A percentile compares a stretch with the other conserved stretches of the same genome.
Conservation (phyloP, 2,113 vertebrate genomes). For the Rana temporaria region DNA sequence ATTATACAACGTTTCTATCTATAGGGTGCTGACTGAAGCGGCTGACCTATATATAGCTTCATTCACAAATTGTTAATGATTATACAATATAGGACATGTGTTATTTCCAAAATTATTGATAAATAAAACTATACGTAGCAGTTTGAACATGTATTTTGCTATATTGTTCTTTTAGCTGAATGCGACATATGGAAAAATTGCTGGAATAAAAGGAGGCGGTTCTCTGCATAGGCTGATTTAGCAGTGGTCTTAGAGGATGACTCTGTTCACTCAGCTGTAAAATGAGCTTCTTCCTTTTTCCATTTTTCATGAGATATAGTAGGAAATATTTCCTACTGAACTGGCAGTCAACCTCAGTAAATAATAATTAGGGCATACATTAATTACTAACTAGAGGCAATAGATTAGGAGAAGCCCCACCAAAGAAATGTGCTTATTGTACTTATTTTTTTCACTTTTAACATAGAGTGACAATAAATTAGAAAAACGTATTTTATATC, state of each 20-base stretch:
- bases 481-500: too few relatives aligned
- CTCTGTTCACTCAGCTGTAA: not conserved
- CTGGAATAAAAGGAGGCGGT: not conserved
- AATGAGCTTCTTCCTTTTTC: not conserved
- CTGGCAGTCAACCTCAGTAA: not conserved
- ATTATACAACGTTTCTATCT: slow-evolving; percentile 28
- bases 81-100: not conserved
- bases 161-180: too few relatives aligned
- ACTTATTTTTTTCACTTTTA: too few relatives aligned
- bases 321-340: slow-evolving; percentile 1
- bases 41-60: not conserved
- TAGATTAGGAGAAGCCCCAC: too few relatives aligned
- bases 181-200: not conserved
- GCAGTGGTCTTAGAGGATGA: not conserved
- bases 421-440: too few relatives aligned
- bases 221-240: not conserved
- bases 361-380: not conserved
- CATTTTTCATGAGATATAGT: slow-evolving; percentile 1
- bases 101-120: not conserved
- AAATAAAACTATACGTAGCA: too few relatives aligned
- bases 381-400: not conserved
- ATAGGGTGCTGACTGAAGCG: not conserved
- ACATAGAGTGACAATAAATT: too few relatives aligned
- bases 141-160: too few relatives aligned
- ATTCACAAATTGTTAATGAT: not conserved